Conservation (phyloP, 2,113 vertebrate species). For the Chascanopsetta lugubris region DNA sequence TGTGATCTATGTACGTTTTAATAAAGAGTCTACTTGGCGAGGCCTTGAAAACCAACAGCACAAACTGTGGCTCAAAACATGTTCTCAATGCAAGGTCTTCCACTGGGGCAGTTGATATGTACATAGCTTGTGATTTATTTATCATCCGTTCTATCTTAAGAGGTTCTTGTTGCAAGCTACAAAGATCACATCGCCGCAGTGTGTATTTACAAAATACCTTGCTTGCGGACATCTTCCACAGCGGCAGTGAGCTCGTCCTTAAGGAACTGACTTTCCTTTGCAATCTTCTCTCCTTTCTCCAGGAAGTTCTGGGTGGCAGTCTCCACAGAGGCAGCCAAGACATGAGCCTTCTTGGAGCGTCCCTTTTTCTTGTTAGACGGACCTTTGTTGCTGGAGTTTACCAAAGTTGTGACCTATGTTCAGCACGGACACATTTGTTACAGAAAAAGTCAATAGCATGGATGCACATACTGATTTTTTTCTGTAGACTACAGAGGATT, state of each 20-base stretch:
- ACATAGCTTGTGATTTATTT: conserved; percentile 62
- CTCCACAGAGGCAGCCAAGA: conserved; percentile 97
- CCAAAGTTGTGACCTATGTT: conserved; percentile 95
- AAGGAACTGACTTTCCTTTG: conserved; percentile 97
- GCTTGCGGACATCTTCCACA: conserved; percentile 98
- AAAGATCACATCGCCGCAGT: conserved; percentile 40
- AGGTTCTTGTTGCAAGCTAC: conserved; percentile 21
- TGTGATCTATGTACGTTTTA: conserved; percentile 20
- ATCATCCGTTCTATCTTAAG: conserved; percentile 44
- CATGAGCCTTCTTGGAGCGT: conserved; percentile 98
- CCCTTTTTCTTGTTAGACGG: conserved; percentile 99
- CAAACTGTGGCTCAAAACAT: conserved; percentile 32
- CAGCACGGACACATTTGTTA: background rate
- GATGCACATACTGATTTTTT: no score
- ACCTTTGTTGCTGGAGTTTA: conserved; percentile 97
- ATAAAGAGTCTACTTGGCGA: no score
- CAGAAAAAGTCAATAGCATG: no score
- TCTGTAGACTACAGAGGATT: no score
- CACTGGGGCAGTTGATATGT: conserved; percentile 46
- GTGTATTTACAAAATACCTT: conserved; percentile 83
- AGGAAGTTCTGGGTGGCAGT: conserved; percentile 97
- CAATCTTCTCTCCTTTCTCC: conserved; percentile 98
- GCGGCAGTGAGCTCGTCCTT: conserved; percentile 96
- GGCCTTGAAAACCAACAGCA: conserved; percentile 19
- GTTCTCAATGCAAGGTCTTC: conserved; percentile 43